phyloP scores from a whole-genome alignment of 2,888 invertebrate species.

The Drosophila paucipuncta region DNA sequence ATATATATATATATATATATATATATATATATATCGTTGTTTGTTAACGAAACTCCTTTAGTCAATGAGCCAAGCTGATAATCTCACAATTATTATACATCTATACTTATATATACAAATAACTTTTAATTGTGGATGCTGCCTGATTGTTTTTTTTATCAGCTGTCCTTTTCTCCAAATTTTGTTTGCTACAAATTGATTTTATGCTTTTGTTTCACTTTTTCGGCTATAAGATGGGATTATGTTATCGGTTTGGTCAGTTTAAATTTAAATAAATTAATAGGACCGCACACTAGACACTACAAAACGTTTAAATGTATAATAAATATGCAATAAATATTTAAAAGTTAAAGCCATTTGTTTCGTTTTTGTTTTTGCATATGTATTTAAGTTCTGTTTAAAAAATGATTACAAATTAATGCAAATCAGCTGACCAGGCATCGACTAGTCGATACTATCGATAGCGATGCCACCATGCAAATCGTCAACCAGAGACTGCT shows the following conservation, averaged over 20 bases:
- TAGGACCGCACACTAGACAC: conserved; percentile 54
- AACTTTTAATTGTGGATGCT: conserved; percentile 41
- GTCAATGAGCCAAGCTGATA: conserved; percentile 74
- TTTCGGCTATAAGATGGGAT: conserved; percentile 38
- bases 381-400: background rate
- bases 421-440: conserved; percentile 32
- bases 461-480: conserved; percentile 11
- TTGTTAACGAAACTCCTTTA: conserved; percentile 56
- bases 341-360: conserved; percentile 8
- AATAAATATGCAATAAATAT: conserved; percentile 43
- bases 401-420: background rate
- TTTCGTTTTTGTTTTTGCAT: background rate
- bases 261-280: conserved; percentile 35
- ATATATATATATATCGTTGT: conserved; percentile 32
- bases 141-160: conserved; percentile 41
- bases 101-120: conserved; percentile 30
- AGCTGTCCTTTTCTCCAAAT: conserved; percentile 44
- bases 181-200: conserved; percentile 36
- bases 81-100: conserved; percentile 72
- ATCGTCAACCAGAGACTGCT: conserved; percentile 14
- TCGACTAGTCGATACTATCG: conserved; percentile 17
- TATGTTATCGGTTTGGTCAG: conserved; percentile 45
- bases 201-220: conserved; percentile 23
- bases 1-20: conserved; percentile 12
- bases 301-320: conserved; percentile 45